Percentiles rank a stretch among this genome's conserved stretches.
phyloP scores from a whole-genome alignment of 2,797 vertebrate genomes.

The Smutsia gigantea region DNA sequence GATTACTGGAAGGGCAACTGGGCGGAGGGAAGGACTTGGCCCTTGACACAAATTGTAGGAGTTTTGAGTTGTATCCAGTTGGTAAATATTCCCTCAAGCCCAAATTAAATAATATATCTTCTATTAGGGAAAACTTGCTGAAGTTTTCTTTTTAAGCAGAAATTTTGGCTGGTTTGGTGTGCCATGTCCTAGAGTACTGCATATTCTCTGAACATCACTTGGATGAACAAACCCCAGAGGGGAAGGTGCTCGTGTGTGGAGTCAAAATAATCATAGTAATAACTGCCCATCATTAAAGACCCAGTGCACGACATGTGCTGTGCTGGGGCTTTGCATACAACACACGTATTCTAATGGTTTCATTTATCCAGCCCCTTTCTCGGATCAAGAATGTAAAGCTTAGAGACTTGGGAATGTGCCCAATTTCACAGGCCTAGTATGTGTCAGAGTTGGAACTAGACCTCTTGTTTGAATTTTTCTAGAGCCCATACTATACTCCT shows the following conservation, averaged over 20 bases:
- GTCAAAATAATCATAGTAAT: conserved; percentile 5
- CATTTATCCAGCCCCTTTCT: background rate
- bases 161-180: background rate
- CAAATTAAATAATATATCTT: background rate
- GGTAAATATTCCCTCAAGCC: background rate
- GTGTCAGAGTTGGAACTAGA: background rate
- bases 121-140: background rate
- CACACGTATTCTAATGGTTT: background rate
- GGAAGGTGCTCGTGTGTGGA: background rate
- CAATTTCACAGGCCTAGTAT: background rate
- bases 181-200: background rate
- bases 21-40: background rate
- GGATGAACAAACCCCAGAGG: background rate
- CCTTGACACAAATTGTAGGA: conserved; percentile 19
- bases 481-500: background rate
- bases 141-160: background rate
- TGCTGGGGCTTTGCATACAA: background rate
- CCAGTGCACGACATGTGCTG: background rate
- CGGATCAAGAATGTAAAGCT: background rate
- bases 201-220: background rate
- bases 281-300: background rate
- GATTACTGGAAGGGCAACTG: background rate
- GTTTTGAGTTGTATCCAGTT: background rate
- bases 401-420: background rate
- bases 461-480: background rate